Conservation (phyloP, 2,888 invertebrate genomes). For the Chloroclysta siterata region DNA sequence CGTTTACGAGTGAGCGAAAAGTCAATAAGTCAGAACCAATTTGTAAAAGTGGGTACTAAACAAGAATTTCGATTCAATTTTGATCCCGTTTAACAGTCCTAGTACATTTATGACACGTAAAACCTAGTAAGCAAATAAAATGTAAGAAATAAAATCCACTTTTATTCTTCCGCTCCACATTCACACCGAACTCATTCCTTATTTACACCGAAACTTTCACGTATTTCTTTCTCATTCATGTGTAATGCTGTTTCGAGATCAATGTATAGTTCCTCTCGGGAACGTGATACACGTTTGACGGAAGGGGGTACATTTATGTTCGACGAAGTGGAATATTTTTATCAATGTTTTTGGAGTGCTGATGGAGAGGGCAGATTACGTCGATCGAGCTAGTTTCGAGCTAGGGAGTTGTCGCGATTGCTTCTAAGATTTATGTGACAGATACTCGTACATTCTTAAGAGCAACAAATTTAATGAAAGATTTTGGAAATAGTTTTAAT, state of each 20-base stretch:
- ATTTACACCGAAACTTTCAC: conserved; percentile 30
- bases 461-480: conserved; percentile 12
- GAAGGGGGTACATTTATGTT: conserved; percentile 16
- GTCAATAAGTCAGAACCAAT: conserved; percentile 8
- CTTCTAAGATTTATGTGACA: conserved; percentile 30
- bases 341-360: conserved; percentile 28
- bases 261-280: conserved; percentile 29
- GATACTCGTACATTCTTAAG: conserved; percentile 22
- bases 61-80: conserved; percentile 25
- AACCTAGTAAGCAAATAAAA: conserved; percentile 32
- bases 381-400: conserved; percentile 24
- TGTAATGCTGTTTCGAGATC: conserved; percentile 36
- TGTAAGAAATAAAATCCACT: conserved; percentile 31
- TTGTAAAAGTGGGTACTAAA: conserved; percentile 12
- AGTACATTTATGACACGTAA: conserved; percentile 32
- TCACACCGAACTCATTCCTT: conserved; percentile 34
- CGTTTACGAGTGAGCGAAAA: background rate
- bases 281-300: conserved; percentile 25
- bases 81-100: conserved; percentile 13
- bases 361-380: conserved; percentile 29
- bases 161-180: conserved; percentile 23
- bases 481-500: background rate
- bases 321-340: conserved; percentile 23
- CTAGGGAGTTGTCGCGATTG: conserved; percentile 30
- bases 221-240: conserved; percentile 34